Evolutionary conservation across 2,888 invertebrate species (phyloP), one percentile per base, ranked within the genome.

Genomic region (Slavum lentiscoides): DNA sequence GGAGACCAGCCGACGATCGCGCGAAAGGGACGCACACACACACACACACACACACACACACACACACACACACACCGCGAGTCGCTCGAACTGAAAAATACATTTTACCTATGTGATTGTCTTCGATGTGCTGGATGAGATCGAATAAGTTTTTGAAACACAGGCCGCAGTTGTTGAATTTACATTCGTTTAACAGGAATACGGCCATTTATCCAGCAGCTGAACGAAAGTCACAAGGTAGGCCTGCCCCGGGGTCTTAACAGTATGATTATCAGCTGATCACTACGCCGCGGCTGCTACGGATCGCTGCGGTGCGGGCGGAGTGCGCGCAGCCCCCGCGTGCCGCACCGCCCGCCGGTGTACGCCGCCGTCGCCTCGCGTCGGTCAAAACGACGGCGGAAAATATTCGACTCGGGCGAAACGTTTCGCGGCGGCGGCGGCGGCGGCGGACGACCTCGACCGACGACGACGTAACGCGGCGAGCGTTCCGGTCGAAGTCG

Each of bases 171-270:
- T 92, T 92, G 89, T 92, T 91, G 88, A 92, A 94, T 90, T 93
- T 94, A 89, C 94, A 94, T 89, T 92, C 91, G 90, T 95, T 94
- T 88, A 93, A 89, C 90, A 94, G 91, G 90, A 94, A 94, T 89
- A 94, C 93, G 89, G 94, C 94, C 94, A 94, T 94, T 82, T 69
- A 69, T 73, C 70, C 82, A 82, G 70, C 75, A 75, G 75, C 74
- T 75, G 70, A 74, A 82, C 82, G 69, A 77, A 70, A 82, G 64
- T 82, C 74, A 64, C 70, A 70, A 68, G 62, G 59, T 49, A 7
- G 55, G 55, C 55, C 55, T 19, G 39, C 23, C 62, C 23, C 66
- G 64, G 61, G 62, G 70, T 55, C 58, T 66, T 62, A 74, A 69
- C 69, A 64, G 62, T 69, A 30, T 59, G 75, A 58, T 82, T 68